These are phyloP conservation scores for Amyelois transitella DNA, from an alignment of 1,140 invertebrate species.

Conservation along the genomic window DNA sequence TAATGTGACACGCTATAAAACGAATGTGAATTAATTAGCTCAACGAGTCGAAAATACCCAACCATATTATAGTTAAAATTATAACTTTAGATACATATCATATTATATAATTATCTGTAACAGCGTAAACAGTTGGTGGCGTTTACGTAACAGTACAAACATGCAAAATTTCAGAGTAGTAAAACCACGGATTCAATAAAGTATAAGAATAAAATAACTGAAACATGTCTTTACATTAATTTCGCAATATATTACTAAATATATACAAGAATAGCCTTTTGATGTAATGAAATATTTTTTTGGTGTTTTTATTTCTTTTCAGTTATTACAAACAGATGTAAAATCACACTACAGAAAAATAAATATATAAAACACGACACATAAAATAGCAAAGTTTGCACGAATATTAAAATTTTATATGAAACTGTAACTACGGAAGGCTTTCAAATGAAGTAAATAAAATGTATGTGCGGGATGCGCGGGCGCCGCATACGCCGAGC, in stretches of 20 bases:
- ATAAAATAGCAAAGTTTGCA: slow-evolving; percentile 52
- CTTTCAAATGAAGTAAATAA: slow-evolving; percentile 58
- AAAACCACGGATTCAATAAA: slow-evolving; percentile 25
- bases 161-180: slow-evolving; percentile 27
- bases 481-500: background rate
- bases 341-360: slow-evolving; percentile 68
- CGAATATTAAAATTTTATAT: slow-evolving; percentile 42
- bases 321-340: slow-evolving; percentile 67
- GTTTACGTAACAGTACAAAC: slow-evolving; percentile 11
- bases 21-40: slow-evolving; percentile 49
- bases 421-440: slow-evolving; percentile 58
- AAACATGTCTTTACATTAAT: slow-evolving; percentile 59
- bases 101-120: slow-evolving; percentile 27
- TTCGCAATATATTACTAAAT: slow-evolving; percentile 56
- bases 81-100: slow-evolving; percentile 28
- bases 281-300: slow-evolving; percentile 56
- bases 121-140: slow-evolving; percentile 13
- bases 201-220: slow-evolving; percentile 45
- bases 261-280: slow-evolving; percentile 57
- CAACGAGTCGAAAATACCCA: slow-evolving; percentile 63
- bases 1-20: slow-evolving; percentile 45
- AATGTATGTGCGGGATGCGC: slow-evolving; percentile 21
- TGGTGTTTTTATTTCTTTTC: slow-evolving; percentile 51
- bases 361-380: slow-evolving; percentile 67
- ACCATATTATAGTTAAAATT: slow-evolving; percentile 33